Conservation (phyloP, 2,888 invertebrate genomes). For the Eupithecia pulchellata region DNA sequence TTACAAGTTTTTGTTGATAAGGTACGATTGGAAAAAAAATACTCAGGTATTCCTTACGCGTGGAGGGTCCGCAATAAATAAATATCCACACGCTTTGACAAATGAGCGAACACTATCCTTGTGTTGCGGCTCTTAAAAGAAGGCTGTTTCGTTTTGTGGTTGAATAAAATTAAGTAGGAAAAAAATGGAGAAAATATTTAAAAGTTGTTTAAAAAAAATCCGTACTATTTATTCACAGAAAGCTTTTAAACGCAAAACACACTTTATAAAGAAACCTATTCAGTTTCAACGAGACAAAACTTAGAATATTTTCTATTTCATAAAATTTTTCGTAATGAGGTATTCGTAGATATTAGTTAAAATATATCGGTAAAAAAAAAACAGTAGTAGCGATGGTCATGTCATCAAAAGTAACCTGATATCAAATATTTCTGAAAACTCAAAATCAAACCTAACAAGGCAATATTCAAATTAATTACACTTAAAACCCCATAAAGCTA, state of each 20-base stretch:
- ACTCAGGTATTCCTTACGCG: slow-evolving; percentile 71
- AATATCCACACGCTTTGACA: slow-evolving; percentile 80
- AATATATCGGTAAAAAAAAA: background rate
- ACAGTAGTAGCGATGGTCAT: background rate
- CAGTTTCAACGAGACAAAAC: background rate
- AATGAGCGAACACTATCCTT: slow-evolving; percentile 80
- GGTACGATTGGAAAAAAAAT: slow-evolving; percentile 36
- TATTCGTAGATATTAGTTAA: too few species aligned
- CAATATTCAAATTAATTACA: slow-evolving; percentile 32
- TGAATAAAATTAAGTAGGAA: slow-evolving; percentile 23
- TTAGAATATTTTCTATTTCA: background rate
- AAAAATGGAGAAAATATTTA: slow-evolving; percentile 9
- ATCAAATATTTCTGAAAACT: background rate
- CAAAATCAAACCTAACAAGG: slow-evolving; percentile 3
- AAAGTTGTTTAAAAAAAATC: background rate
- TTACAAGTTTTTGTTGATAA: slow-evolving; percentile 31
- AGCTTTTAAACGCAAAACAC: background rate
- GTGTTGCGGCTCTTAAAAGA: slow-evolving; percentile 64
- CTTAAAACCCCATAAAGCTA: slow-evolving; percentile 36
- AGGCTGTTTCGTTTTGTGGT: slow-evolving; percentile 49
- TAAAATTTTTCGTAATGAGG: too few species aligned
- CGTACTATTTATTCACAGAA: background rate
- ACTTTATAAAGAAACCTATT: background rate
- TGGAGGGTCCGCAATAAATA: slow-evolving; percentile 82
- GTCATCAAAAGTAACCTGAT: background rate